Percentiles rank a stretch among this genome's conserved stretches.
phyloP scores from a whole-genome alignment of 2,797 vertebrate species.

The Adelosebastes latens region DNA sequence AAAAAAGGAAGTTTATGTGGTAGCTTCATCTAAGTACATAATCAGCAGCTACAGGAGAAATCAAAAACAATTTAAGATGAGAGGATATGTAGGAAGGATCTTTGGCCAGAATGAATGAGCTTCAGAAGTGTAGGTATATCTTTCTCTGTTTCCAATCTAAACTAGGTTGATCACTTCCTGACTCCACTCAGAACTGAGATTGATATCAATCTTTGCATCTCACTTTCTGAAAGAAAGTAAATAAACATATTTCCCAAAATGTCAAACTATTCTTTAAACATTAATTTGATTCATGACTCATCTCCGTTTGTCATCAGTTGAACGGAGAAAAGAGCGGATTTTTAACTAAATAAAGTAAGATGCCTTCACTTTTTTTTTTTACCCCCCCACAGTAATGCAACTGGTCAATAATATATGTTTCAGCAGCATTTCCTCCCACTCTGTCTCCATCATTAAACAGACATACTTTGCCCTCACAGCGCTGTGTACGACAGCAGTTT shows the following conservation, averaged over 20 bases:
- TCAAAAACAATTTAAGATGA: background rate
- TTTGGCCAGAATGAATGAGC: background rate
- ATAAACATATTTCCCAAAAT: no score
- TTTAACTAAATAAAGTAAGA: background rate
- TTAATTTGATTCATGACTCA: background rate
- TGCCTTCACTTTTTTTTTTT: background rate
- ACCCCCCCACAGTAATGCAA: background rate
- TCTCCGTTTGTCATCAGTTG: background rate
- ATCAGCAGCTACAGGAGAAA: background rate
- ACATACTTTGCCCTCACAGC: conserved; percentile 4
- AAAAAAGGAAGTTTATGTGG: background rate
- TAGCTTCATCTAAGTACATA: background rate
- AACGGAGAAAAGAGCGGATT: background rate
- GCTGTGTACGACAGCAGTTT: background rate
- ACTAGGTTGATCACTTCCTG: background rate
- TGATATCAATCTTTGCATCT: background rate
- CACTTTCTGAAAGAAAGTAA: no score
- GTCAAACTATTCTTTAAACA: background rate
- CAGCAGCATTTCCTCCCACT: background rate
- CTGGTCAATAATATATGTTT: background rate
- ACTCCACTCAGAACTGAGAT: background rate
- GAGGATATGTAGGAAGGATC: background rate
- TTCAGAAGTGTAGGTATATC: background rate
- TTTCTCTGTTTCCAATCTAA: background rate
- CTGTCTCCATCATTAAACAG: background rate